Conservation (phyloP, 2,888 invertebrate genomes). For the Chrysotoxum bicinctum region DNA sequence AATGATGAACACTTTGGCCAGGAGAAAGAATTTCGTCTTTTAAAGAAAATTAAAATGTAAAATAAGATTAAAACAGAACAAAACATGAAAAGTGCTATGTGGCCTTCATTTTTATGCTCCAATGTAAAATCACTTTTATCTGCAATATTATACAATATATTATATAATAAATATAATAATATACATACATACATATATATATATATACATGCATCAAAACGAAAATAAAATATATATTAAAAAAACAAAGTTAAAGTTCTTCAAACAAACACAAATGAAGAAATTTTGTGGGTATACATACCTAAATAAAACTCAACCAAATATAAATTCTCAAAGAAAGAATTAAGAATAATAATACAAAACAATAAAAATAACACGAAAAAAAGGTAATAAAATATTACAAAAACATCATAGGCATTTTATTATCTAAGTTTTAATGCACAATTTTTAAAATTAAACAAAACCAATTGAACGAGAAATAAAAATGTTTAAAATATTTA, state of each 20-base stretch:
- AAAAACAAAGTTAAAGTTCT: slow-evolving; percentile 50
- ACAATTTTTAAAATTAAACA: slow-evolving; percentile 43
- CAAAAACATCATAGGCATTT: slow-evolving; percentile 51
- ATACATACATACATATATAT: slow-evolving; percentile 29
- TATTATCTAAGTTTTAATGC: slow-evolving; percentile 59
- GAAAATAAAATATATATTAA: background rate
- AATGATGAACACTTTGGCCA: background rate
- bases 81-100: slow-evolving; percentile 17
- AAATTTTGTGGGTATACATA: background rate
- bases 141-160: slow-evolving; percentile 69
- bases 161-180: slow-evolving; percentile 25
- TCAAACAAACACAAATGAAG: slow-evolving; percentile 8
- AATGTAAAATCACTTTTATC: slow-evolving; percentile 59
- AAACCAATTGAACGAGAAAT: background rate
- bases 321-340: slow-evolving; percentile 65
- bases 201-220: slow-evolving; percentile 35
- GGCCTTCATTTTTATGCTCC: slow-evolving; percentile 29
- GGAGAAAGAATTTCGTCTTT: background rate
- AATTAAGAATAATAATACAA: slow-evolving; percentile 46
- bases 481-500: slow-evolving; percentile 35
- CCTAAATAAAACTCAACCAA: slow-evolving; percentile 59
- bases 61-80: background rate
- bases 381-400: background rate
- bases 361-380: background rate
- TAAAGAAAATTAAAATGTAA: background rate